phyloP scores from a whole-genome alignment of 2,888 invertebrate genomes.

The Phengaris arion region DNA sequence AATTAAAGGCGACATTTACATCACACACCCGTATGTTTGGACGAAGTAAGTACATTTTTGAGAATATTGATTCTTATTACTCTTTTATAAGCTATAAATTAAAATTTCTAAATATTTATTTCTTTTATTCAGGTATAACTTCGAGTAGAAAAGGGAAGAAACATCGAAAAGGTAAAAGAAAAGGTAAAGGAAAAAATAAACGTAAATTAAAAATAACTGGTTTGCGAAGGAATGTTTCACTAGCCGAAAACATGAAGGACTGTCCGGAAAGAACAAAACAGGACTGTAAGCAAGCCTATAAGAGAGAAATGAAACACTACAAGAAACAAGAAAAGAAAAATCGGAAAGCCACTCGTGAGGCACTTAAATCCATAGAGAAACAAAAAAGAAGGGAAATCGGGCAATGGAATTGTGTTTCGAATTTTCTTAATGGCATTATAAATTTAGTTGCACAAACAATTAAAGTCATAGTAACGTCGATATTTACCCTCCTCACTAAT shows the following conservation, averaged over 20 bases:
- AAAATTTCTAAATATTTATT: not conserved
- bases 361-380: conserved; percentile 38
- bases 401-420: conserved; percentile 44
- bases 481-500: conserved; percentile 40
- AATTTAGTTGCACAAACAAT: conserved; percentile 38
- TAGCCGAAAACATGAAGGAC: not conserved
- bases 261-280: conserved; percentile 31
- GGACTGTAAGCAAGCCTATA: conserved; percentile 36
- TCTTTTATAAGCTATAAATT: not conserved
- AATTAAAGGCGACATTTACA: not conserved
- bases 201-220: conserved; percentile 3
- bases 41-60: not conserved
- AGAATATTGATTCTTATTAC: no score
- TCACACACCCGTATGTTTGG: not conserved
- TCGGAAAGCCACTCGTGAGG: conserved; percentile 38
- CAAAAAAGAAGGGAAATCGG: conserved; percentile 39
- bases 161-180: conserved; percentile 18
- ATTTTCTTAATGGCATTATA: conserved; percentile 44
- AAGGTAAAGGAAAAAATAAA: conserved; percentile 29
- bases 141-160: not conserved
- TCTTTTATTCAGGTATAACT: conserved; percentile 4
- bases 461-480: conserved; percentile 34
- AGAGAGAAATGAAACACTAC: conserved; percentile 40
- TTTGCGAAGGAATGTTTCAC: conserved; percentile 19
- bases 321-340: conserved; percentile 36